Evolutionary conservation across 2,888 invertebrate genomes (phyloP).

Genomic region (Agapetus fuscipes): DNA sequence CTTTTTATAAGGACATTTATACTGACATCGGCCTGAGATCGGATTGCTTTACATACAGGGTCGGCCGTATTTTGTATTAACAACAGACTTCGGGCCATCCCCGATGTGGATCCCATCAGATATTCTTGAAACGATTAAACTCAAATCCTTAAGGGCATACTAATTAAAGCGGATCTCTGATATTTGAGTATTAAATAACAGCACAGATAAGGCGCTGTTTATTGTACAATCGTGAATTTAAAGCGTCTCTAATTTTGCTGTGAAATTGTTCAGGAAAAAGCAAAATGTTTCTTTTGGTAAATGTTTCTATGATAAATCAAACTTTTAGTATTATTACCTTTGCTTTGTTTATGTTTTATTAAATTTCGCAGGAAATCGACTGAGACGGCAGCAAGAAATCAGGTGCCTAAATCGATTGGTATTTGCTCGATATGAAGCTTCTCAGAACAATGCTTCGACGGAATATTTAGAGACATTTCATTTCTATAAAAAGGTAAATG

Average conservation of each 20-base stretch:
- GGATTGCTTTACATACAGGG: slow-evolving; percentile 1
- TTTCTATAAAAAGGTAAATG: too few species aligned
- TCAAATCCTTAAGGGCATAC: neutral
- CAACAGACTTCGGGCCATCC: neutral
- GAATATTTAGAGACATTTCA: too few species aligned
- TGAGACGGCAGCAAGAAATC: too few species aligned
- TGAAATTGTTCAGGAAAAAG: slow-evolving; percentile 1
- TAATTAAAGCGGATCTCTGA: neutral
- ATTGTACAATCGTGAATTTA: too few species aligned
- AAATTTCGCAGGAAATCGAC: too few species aligned
- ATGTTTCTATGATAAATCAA: neutral
- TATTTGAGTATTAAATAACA: neutral
- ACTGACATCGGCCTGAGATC: slow-evolving; percentile 1
- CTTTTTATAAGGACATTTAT: slow-evolving; percentile 12
- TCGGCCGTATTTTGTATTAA: neutral
- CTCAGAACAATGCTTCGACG: too few species aligned
- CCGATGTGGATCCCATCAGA: slow-evolving; percentile 1
- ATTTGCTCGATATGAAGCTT: too few species aligned
- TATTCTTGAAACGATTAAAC: neutral
- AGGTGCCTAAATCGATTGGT: too few species aligned
- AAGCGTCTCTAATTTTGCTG: too few species aligned
- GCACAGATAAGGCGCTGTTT: too few species aligned
- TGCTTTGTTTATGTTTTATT: too few species aligned
- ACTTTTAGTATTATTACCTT: neutral
- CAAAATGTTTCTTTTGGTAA: slow-evolving; percentile 1